Evolutionary conservation across 2,797 vertebrate species (phyloP).

Genomic region (Neopelma chrysocephalum): DNA sequence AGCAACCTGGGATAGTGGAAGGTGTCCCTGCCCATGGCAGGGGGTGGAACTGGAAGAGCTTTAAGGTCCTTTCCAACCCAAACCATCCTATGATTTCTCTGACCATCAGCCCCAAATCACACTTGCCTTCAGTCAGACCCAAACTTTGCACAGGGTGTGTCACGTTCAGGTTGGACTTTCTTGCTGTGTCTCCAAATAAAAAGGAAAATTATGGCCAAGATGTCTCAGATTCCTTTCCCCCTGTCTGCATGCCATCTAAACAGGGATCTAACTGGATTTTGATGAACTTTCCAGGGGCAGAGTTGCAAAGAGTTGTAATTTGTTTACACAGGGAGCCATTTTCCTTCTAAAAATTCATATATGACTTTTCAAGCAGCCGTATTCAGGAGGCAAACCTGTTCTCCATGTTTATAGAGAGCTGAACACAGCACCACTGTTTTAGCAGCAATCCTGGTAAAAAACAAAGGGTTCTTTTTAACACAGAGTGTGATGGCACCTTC

Average conservation of each 20-base stretch:
- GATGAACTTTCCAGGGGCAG: neutral
- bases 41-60: rapidly evolving
- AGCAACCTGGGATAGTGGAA: rapidly evolving
- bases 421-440: neutral
- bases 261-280: neutral
- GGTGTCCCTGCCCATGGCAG: neutral
- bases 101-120: rapidly evolving
- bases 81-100: neutral
- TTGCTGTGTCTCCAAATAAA: neutral
- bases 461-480: neutral
- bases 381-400: neutral
- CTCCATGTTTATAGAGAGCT: neutral
- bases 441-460: neutral
- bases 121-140: rapidly evolving
- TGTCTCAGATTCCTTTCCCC: too few species aligned
- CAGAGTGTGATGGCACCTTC: rapidly evolving
- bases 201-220: neutral
- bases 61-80: neutral
- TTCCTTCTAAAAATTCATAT: neutral
- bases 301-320: neutral
- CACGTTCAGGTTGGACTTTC: neutral
- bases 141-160: neutral
- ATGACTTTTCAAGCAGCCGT: neutral
- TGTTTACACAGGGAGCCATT: neutral
- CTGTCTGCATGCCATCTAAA: neutral